phyloP scores from a whole-genome alignment of 2,113 vertebrate species.

The Nymphicus hollandicus region DNA sequence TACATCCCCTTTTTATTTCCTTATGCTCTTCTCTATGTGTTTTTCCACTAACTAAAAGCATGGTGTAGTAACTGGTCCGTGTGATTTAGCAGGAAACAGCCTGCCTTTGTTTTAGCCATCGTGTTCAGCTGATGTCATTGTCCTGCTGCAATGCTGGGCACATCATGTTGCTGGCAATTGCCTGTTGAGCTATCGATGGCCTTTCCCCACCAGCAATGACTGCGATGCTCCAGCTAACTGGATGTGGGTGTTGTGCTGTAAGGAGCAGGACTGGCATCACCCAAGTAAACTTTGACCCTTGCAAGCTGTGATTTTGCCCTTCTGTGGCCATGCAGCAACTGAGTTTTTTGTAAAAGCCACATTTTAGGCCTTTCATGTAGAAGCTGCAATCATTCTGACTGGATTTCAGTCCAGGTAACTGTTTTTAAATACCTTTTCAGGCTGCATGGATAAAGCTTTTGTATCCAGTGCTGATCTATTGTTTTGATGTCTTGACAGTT shows the following conservation, averaged over 20 bases:
- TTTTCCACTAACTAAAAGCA: background rate
- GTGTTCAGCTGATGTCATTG: background rate
- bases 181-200: background rate
- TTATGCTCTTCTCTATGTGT: background rate
- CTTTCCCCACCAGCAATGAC: background rate
- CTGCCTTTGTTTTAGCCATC: background rate
- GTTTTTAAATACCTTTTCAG: background rate
- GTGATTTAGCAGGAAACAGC: background rate
- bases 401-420: background rate
- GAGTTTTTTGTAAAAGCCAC: background rate
- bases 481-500: background rate
- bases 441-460: background rate
- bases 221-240: fast-evolving
- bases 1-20: background rate
- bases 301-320: background rate
- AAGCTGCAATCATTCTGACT: background rate
- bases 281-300: background rate
- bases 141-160: background rate
- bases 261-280: background rate
- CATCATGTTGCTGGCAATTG: background rate
- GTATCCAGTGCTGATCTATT: background rate
- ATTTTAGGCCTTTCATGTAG: background rate
- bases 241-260: background rate
- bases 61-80: fast-evolving
- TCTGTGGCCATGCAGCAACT: background rate